phyloP scores from a whole-genome alignment of 2,113 vertebrate species.

The Rhinolophus sinicus region DNA sequence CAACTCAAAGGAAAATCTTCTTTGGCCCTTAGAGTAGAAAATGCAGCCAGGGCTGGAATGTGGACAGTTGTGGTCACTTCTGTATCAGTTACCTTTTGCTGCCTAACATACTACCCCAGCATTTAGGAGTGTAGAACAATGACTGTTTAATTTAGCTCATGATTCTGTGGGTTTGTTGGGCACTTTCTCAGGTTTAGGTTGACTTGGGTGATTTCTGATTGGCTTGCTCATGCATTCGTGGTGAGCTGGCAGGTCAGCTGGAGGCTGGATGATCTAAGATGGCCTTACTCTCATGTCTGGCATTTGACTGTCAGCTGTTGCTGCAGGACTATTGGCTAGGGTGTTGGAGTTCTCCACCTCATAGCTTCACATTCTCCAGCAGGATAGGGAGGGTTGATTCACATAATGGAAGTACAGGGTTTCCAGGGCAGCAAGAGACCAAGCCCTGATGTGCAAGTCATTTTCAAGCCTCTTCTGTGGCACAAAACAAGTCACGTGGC shows the following conservation, averaged over 20 bases:
- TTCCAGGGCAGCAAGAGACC: neutral
- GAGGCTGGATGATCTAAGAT: neutral
- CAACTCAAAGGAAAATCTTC: neutral
- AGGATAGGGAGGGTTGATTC: neutral
- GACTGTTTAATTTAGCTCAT: neutral
- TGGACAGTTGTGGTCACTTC: neutral
- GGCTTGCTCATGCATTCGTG: neutral
- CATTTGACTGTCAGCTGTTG: neutral
- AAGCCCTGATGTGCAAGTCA: neutral
- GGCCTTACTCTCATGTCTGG: neutral
- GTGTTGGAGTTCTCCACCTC: neutral
- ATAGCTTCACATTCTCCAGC: neutral
- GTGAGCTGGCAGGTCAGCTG: neutral
- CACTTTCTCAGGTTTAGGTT: neutral
- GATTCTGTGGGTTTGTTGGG: neutral
- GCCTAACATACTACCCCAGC: neutral
- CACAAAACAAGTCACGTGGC: neutral
- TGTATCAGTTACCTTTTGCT: neutral
- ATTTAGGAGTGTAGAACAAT: neutral
- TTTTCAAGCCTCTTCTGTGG: neutral
- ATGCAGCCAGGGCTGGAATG: neutral
- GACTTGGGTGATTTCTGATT: neutral
- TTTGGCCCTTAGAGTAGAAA: neutral
- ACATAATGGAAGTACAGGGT: no score
- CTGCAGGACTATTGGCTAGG: neutral